Conservation (phyloP, 2,888 invertebrate genomes). For the Metalampra italica region DNA sequence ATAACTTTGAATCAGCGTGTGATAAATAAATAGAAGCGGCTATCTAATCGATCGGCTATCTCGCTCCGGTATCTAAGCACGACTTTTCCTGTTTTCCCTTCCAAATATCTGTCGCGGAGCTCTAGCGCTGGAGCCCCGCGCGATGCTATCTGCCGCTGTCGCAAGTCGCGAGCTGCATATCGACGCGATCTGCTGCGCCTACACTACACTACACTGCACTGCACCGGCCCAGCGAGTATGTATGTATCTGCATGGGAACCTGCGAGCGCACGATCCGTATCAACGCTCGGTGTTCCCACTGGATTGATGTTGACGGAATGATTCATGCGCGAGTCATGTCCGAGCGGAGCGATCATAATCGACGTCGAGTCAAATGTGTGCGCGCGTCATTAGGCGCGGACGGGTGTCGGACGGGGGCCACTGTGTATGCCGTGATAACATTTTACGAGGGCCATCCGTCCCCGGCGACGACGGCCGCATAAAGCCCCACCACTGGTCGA, state of each 20-base stretch:
- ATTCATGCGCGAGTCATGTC: too few species aligned
- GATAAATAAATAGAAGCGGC: background rate
- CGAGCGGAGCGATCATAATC: too few species aligned
- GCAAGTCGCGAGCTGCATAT: conserved; percentile 3
- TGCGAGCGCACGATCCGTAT: background rate
- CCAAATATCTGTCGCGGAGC: conserved; percentile 16
- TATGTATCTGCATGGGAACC: background rate
- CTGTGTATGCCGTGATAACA: too few species aligned
- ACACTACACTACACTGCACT: background rate
- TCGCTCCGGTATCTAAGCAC: conserved; percentile 3
- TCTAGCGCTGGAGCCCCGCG: too few species aligned
- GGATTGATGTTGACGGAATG: too few species aligned
- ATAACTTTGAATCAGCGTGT: background rate
- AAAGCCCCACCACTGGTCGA: too few species aligned
- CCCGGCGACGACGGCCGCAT: too few species aligned
- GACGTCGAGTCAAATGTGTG: too few species aligned
- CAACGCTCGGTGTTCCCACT: too few species aligned
- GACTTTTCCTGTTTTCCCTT: conserved; percentile 14
- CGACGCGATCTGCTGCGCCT: background rate
- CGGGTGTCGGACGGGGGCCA: too few species aligned
- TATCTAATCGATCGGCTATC: conserved; percentile 4
- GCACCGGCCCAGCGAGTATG: background rate
- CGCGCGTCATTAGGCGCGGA: too few species aligned
- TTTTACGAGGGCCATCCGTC: too few species aligned
- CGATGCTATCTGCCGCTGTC: conserved; percentile 11